Conservation (phyloP, 2,797 vertebrate species). For the Eurystomus glaucurus region DNA sequence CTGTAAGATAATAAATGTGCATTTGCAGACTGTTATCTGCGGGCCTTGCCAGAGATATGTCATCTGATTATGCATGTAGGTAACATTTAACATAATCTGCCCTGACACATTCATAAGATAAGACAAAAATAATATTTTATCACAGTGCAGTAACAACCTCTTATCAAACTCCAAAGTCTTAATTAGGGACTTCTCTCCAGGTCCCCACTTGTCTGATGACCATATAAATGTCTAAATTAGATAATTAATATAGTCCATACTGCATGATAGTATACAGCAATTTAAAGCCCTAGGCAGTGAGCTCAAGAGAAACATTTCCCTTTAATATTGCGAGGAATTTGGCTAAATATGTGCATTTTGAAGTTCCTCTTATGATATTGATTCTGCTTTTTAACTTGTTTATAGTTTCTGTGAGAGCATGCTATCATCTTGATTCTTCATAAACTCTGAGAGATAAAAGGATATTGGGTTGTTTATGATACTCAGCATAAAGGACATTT, state of each 20-base stretch:
- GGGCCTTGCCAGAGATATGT: constrained; percentile 48
- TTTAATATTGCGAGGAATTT: not conserved
- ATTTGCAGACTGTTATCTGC: constrained; percentile 38
- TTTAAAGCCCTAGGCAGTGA: constrained; percentile 27
- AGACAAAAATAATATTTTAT: constrained; percentile 27
- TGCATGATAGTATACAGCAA: constrained; percentile 33
- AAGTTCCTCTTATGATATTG: not conserved
- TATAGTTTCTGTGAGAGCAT: not conserved
- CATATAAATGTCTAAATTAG: constrained; percentile 65
- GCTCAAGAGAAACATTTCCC: constrained; percentile 38
- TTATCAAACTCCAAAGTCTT: constrained; percentile 62
- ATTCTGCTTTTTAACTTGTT: constrained; percentile 25
- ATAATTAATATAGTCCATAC: constrained; percentile 46
- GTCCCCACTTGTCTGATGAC: constrained; percentile 62
- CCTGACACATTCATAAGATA: not conserved
- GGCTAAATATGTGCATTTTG: not conserved
- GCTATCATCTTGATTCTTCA: not conserved
- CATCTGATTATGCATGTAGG: constrained; percentile 27
- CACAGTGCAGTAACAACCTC: constrained; percentile 19
- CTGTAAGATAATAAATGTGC: constrained; percentile 11
- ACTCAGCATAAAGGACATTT: not conserved
- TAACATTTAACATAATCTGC: constrained; percentile 9
- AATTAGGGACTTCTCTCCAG: constrained; percentile 70
- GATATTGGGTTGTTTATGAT: not conserved
- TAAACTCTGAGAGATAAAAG: not conserved